Conservation (phyloP, 2,113 vertebrate genomes). For the Caloenas nicobarica region DNA sequence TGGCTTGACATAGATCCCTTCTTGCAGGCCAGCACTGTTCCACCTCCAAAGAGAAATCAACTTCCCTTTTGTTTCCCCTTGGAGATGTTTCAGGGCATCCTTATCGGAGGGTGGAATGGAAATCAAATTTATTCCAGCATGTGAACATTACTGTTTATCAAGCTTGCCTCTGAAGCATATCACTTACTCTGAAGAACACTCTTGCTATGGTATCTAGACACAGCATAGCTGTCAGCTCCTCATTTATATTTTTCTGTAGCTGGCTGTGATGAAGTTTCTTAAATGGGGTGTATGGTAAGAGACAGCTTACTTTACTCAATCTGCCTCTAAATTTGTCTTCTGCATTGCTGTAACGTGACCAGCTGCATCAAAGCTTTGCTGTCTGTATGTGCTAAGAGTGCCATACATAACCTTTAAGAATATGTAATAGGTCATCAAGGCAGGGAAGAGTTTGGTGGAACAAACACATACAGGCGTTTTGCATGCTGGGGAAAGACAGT, state of each 20-base stretch:
- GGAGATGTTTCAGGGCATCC: not conserved
- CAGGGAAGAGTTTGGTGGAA: not conserved
- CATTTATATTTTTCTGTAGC: not conserved
- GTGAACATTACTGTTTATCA: not conserved
- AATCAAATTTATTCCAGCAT: not conserved
- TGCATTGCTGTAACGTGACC: not conserved
- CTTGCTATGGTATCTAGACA: not conserved
- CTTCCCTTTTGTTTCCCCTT: not conserved
- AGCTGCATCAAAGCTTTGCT: not conserved
- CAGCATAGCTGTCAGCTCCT: not conserved
- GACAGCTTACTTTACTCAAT: not conserved
- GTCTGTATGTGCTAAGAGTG: not conserved
- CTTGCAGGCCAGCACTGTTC: not conserved
- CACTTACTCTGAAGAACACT: not conserved
- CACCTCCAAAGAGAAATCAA: not conserved
- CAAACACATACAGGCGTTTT: not conserved
- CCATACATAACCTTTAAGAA: not conserved
- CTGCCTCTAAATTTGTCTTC: not conserved
- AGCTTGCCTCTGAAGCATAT: not conserved
- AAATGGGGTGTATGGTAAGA: not conserved
- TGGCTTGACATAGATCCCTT: not conserved
- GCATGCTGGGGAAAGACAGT: not conserved
- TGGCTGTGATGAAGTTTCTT: not conserved
- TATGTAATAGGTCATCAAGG: not conserved
- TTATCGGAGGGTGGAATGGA: not conserved